Base-by-base conservation (phyloP, 2,888 invertebrate species). In the Chelonus formosanus region DNA sequence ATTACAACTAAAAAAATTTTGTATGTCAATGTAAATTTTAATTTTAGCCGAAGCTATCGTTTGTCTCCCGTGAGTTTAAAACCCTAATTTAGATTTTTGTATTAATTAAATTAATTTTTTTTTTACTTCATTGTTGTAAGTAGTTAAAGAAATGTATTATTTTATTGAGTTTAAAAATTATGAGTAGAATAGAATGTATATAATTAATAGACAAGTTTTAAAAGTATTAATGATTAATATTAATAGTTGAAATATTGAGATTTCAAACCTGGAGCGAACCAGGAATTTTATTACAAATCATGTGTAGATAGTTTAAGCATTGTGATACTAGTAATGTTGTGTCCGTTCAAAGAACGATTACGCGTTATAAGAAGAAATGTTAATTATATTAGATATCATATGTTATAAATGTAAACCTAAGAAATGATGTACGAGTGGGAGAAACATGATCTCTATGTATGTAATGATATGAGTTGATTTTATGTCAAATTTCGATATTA, bases 271-370 rank as follows among this genome's bases (percentile, higher is more conserved):
- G 52, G 8, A 32, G 36, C n/a, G 36, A 52, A 52, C 32, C 60
- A 36, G 40, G 52, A 36, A 50, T 60, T 31, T 52, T 60, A 35
- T 50, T 60, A 31, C 20, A 50, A 58, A 31, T 5, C 40, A 43
- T 8, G 5, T 5, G 34, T 58, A 58, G 43, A 3, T 6, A 44
- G 43, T 55, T 72, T 72, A 75, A 72, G 75, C 80, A 80, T 79
- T 83, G 82, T 82, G 83, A 83, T 83, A 83, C 78, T 83, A 82
- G 81, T 75, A 74, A 76, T 75, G 76, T 78, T 71, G 3, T 56
- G 72, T 80, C 74, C 73, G 73, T 70, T 66, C 72, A 65, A 40
- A 63, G 20, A 20, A 20, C 20, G 48, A 53, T 70, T 62, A 5
- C 52, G 53, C 47, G 57, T 58, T 45, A 50, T 10, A 58, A 66